A percentile compares a stretch with the other conserved stretches of the same genome.
Evolutionary conservation across 1,140 invertebrate species (phyloP).

Genomic region (Tetramorium parvispinum): DNA sequence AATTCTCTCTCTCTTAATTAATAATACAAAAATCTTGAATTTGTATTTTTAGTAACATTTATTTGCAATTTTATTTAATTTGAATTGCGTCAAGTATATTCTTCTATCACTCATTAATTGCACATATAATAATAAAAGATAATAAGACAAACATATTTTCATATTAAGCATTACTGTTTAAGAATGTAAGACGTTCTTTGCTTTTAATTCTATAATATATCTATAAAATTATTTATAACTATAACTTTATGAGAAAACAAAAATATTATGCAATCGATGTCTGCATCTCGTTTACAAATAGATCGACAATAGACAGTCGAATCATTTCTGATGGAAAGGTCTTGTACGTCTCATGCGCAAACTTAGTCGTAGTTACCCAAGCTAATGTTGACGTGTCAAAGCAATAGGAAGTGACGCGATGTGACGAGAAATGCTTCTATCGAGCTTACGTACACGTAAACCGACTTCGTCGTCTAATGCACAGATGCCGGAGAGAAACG

Average conservation of each 20-base stretch:
- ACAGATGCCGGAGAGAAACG: slow-evolving; percentile 52
- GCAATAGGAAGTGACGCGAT: not conserved
- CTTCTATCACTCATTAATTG: not conserved
- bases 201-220: not conserved
- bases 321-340: slow-evolving; percentile 28
- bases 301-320: not conserved
- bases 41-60: not conserved
- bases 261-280: not conserved
- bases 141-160: not conserved
- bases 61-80: not conserved
- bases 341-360: slow-evolving; percentile 7
- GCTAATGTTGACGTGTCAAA: slow-evolving; percentile 46
- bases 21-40: not conserved
- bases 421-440: slow-evolving; percentile 29
- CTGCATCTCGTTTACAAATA: not conserved
- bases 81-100: not conserved
- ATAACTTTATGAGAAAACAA: not conserved
- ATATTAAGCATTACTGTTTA: not conserved
- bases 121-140: not conserved
- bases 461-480: slow-evolving; percentile 55
- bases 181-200: not conserved
- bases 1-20: not conserved
- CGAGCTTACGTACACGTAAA: slow-evolving; percentile 28
- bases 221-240: not conserved
- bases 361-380: slow-evolving; percentile 64